These are phyloP conservation scores for Palythoa grandis DNA, from an alignment of 92 coral and sea anemone species.

Conservation along the genomic window DNA sequence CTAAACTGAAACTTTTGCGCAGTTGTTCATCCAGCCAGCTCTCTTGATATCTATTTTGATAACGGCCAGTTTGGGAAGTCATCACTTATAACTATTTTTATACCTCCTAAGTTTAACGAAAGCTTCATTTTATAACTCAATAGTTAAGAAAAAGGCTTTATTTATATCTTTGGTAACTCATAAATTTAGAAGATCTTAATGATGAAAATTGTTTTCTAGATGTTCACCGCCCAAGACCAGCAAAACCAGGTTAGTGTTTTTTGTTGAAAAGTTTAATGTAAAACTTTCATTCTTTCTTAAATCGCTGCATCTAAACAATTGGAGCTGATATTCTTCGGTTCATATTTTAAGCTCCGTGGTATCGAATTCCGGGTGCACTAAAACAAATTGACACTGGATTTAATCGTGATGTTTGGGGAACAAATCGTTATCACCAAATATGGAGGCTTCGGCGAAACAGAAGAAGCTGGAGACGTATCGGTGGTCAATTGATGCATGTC, in stretches of 20 bases:
- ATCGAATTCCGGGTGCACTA: slow-evolving; percentile 22
- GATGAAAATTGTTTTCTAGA: neutral
- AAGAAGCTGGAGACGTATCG: slow-evolving; percentile 44
- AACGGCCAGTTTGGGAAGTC: no score
- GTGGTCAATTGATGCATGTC: slow-evolving; percentile 34
- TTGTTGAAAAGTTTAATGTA: neutral
- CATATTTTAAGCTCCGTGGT: neutral
- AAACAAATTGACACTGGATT: slow-evolving; percentile 37
- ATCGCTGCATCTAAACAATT: neutral
- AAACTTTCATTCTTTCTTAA: neutral
- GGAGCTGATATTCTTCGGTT: neutral
- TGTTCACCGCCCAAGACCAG: neutral
- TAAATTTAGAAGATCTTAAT: neutral
- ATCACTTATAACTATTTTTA: no score
- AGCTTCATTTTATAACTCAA: no score
- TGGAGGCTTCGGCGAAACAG: slow-evolving; percentile 12
- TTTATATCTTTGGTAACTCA: neutral
- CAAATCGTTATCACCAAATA: slow-evolving; percentile 11
- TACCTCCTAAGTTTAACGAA: neutral
- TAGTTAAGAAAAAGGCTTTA: no score
- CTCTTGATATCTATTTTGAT: no score
- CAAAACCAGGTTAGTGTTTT: neutral
- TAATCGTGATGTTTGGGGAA: slow-evolving; percentile 36
- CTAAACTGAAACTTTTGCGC: no score
- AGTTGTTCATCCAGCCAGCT: no score